Base-by-base conservation (phyloP, 2,797 vertebrate species). In the Pitangus sulphuratus region DNA sequence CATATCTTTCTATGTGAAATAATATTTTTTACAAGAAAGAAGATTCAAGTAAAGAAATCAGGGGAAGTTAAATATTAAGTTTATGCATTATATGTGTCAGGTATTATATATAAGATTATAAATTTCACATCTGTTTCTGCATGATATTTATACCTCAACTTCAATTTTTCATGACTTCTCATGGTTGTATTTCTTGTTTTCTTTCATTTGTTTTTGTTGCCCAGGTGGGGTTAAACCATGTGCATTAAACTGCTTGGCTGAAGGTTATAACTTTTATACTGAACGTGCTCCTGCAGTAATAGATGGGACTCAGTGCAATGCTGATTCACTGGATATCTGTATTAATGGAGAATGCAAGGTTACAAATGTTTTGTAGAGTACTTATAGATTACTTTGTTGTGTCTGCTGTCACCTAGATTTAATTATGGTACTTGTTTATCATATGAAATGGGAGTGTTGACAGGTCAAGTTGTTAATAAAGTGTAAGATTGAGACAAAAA, bases 321-420 rank as follows among this genome's bases (percentile, higher is more conserved):
- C 98, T 4, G 99, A 99, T 97, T 99, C 99, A 47, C 97, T 99
- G 98, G 99, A 99, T 98, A 99, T 99, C 90, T 99, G 99, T 98
- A 99, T 99, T 98, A 99, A 99, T 50, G 99, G 99, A 97, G 99
- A 99, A 98, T 99, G 99, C 98, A 99, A 99, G 99, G 99, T 99
- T 97, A 97, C 90, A 90, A 82, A 89, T 35, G 44, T 75, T 95
- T 91, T 77, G 48, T 92, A 20, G 54, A 92, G 8, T 92, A 83
- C n/a, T 87, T 84, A 9, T 0, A 3, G 48, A 66, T 89, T 91
- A 70, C 22, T 87, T 66, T 82, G 11, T 71, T 80, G 17, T 56
- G 22, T 89, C 64, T 90, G 20, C 48, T 80, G 6, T 45, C 56
- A 80, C 44, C 15, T 83, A 3, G 28, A 15, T 85, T 87, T 72